Evolutionary conservation across 2,797 vertebrate genomes (phyloP), one percentile per base, ranked within the genome.

Genomic region (Anguilla marmorata): DNA sequence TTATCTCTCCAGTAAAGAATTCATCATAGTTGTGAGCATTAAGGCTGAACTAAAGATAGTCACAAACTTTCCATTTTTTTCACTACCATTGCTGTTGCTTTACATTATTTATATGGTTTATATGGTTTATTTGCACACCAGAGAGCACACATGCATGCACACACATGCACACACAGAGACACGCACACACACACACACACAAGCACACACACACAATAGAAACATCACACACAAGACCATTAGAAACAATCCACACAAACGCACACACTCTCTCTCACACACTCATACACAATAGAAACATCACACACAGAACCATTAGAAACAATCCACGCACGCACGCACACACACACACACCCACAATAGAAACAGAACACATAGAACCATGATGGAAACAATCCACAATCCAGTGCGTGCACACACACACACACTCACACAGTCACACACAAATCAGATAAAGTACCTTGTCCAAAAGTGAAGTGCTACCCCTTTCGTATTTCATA

Each of bases 1-100:
- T 72, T 41, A 41, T 69, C 85, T 24, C 50, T 33, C 72, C 86
- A 3, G 56, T 76, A 69, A 14, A 21, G 60, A 84, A 30, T 89
- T 86, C 63, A 37, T 16, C 86, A 12, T 87, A 41, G 37, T 85
- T 50, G 27, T n/a, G 45, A 82, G 79, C 19, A 45, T 45, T 45
- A 50, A 50, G 1, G 11, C 41, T 6, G 41, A 21, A 16, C 30
- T 19, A 45, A 79, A 12, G 37, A 21, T 41, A 48, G 16, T 21
- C 37, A 80, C 12, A 14, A 21, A 30, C 74, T 79, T 41, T 19
- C 33, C 33, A 41, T 11, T 19, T 48, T 80, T 19, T 80, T n/a
- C 24, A 45, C 3, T 21, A 14, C 14, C 74, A 41, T 41, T 79
- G 37, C 19, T 41, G 4, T 79, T 79, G 74, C 30, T 21, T 19